Percentiles rank a stretch among this genome's conserved stretches.
phyloP scores from a whole-genome alignment of 1,140 invertebrate species.

The Scaptomyza pallida region DNA sequence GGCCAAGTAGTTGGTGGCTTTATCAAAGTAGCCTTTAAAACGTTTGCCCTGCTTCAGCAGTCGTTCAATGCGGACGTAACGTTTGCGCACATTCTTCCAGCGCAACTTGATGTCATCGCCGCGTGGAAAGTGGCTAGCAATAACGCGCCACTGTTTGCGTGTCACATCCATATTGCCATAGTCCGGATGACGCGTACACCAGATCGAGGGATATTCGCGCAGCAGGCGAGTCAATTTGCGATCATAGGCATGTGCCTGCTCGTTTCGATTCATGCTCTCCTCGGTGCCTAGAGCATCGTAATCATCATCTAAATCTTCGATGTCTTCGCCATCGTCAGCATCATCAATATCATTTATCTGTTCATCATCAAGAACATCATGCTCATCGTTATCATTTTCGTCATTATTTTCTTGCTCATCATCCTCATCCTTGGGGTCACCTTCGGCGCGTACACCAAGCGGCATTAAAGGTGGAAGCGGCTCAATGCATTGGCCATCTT shows the following conservation, averaged over 20 bases:
- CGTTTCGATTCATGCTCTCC: conserved; percentile 76
- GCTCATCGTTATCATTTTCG: conserved; percentile 42
- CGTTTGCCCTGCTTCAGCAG: conserved; percentile 70
- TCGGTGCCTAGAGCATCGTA: conserved; percentile 66
- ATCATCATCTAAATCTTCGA: conserved; percentile 53
- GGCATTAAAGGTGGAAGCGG: conserved; percentile 68
- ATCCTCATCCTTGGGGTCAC: conserved; percentile 70
- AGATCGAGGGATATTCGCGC: conserved; percentile 75
- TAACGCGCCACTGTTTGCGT: conserved; percentile 74
- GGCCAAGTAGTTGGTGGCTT: conserved; percentile 76
- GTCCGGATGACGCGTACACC: conserved; percentile 76
- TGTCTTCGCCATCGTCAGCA: conserved; percentile 42
- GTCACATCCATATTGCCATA: conserved; percentile 78
- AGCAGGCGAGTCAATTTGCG: conserved; percentile 70
- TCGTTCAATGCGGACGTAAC: conserved; percentile 74
- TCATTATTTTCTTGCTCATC: conserved; percentile 33
- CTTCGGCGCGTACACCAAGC: conserved; percentile 61
- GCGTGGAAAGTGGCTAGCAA: conserved; percentile 70
- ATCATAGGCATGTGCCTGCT: conserved; percentile 76
- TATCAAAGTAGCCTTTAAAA: conserved; percentile 81
- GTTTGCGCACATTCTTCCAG: conserved; percentile 78
- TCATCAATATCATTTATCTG: conserved; percentile 47
- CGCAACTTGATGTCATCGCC: conserved; percentile 75
- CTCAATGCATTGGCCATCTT: conserved; percentile 63
- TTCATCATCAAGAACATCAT: conserved; percentile 35